A percentile compares a stretch with the other conserved stretches of the same genome.
phyloP scores from a whole-genome alignment of 2,888 invertebrate species.

The Lasius fuliginosus region DNA sequence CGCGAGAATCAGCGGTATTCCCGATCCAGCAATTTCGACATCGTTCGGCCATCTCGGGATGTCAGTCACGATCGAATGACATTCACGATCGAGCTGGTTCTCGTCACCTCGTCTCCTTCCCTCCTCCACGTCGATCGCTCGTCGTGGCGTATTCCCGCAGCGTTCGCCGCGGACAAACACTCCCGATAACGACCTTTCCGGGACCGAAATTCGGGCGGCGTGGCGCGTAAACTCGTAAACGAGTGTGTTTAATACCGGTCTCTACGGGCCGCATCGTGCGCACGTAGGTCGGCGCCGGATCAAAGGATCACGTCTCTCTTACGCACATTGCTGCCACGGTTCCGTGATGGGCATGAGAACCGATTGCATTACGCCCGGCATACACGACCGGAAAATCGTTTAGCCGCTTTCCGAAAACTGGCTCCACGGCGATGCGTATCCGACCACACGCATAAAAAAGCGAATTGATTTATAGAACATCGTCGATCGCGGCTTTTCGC shows the following conservation, averaged over 20 bases:
- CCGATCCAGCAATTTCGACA: slow-evolving; percentile 36
- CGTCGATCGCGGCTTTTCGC: slow-evolving; percentile 58
- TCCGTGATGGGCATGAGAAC: slow-evolving; percentile 77
- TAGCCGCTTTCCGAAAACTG: slow-evolving; percentile 46
- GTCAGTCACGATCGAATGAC: slow-evolving; percentile 72
- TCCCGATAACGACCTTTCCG: slow-evolving; percentile 50
- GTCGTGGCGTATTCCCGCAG: slow-evolving; percentile 64
- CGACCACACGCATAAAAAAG: slow-evolving; percentile 58
- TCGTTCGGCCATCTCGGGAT: slow-evolving; percentile 50
- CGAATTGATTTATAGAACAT: slow-evolving; percentile 67
- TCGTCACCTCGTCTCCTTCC: slow-evolving; percentile 68
- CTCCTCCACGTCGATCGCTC: slow-evolving; percentile 45
- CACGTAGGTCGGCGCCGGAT: slow-evolving; percentile 81
- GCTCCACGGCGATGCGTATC: slow-evolving; percentile 32
- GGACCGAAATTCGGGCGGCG: slow-evolving; percentile 61
- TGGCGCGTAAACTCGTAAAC: slow-evolving; percentile 70
- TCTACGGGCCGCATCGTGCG: slow-evolving; percentile 59
- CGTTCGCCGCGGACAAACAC: slow-evolving; percentile 54
- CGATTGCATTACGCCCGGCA: slow-evolving; percentile 73
- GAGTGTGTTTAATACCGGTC: slow-evolving; percentile 73
- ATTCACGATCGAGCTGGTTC: slow-evolving; percentile 71
- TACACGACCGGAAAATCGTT: slow-evolving; percentile 46
- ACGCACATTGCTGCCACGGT: slow-evolving; percentile 80
- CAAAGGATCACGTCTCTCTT: slow-evolving; percentile 85
- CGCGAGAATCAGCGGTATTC: slow-evolving; percentile 15